Conservation (phyloP, 2,797 vertebrate species). For the Coregonus suidteri region DNA sequence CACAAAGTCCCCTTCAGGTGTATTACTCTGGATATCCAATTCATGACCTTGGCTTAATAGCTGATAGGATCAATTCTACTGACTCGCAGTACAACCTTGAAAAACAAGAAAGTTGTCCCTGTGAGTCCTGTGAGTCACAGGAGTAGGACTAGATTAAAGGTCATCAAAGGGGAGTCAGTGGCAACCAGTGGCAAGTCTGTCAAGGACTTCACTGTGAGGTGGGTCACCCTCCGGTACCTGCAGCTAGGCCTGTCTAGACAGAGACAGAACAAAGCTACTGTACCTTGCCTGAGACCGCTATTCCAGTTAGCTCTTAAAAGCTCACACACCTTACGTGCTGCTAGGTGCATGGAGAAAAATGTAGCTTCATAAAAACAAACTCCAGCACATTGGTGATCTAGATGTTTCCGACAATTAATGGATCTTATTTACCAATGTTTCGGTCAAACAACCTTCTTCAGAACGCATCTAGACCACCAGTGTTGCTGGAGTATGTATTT, state of each 20-base stretch:
- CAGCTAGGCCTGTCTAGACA: neutral
- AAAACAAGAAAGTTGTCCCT: constrained; percentile 9
- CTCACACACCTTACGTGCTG: no score
- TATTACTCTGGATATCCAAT: no score
- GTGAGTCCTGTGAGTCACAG: constrained; percentile 6
- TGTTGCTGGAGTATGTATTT: neutral
- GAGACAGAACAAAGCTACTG: neutral
- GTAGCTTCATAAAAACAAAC: no score
- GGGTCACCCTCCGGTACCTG: constrained; percentile 1
- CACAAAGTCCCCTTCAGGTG: no score
- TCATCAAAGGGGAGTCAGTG: neutral
- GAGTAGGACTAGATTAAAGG: neutral
- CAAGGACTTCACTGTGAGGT: neutral
- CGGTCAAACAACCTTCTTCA: no score
- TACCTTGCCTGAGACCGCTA: constrained; percentile 4
- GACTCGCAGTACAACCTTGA: neutral
- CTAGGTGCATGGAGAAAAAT: neutral
- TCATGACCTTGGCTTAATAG: no score
- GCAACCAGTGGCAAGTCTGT: constrained; percentile 7
- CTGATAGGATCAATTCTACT: neutral
- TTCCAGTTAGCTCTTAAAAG: neutral
- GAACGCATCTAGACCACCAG: neutral
- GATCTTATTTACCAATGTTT: no score
- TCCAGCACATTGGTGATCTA: no score
- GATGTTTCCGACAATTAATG: no score